Evolutionary conservation across 2,888 invertebrate genomes (phyloP).

Genomic region (Campaea margaritaria): DNA sequence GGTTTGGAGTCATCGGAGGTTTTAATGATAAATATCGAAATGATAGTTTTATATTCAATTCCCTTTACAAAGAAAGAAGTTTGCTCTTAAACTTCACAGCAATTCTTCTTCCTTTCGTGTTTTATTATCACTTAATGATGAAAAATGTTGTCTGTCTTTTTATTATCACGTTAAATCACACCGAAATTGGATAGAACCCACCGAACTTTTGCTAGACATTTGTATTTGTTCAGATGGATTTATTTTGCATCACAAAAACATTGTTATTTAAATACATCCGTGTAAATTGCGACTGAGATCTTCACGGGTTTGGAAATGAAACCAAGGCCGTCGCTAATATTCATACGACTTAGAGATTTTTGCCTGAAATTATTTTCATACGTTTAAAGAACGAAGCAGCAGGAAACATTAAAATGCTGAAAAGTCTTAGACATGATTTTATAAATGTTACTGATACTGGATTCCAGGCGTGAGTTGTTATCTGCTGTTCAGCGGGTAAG

Average conservation of each 20-base stretch:
- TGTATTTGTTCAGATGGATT: slow-evolving; percentile 55
- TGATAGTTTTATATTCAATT: no score
- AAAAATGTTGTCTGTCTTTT: background rate
- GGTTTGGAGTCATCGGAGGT: no score
- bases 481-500: slow-evolving; percentile 4
- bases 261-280: slow-evolving; percentile 72
- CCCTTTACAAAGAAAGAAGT: no score
- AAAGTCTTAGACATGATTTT: slow-evolving; percentile 10
- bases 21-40: no score
- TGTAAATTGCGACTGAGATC: slow-evolving; percentile 67
- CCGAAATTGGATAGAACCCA: slow-evolving; percentile 17
- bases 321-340: slow-evolving; percentile 70
- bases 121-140: no score
- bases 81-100: no score
- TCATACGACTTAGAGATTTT: slow-evolving; percentile 67
- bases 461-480: slow-evolving; percentile 13
- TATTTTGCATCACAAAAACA: slow-evolving; percentile 64
- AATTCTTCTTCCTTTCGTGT: no score
- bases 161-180: no score
- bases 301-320: slow-evolving; percentile 69
- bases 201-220: slow-evolving; percentile 22
- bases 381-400: slow-evolving; percentile 18
- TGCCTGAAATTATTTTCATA: slow-evolving; percentile 54
- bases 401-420: slow-evolving; percentile 32
- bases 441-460: slow-evolving; percentile 21